Evolutionary conservation across 1,140 invertebrate genomes (phyloP), one percentile per base, ranked within the genome.

Genomic region (Papilio xuthus): DNA sequence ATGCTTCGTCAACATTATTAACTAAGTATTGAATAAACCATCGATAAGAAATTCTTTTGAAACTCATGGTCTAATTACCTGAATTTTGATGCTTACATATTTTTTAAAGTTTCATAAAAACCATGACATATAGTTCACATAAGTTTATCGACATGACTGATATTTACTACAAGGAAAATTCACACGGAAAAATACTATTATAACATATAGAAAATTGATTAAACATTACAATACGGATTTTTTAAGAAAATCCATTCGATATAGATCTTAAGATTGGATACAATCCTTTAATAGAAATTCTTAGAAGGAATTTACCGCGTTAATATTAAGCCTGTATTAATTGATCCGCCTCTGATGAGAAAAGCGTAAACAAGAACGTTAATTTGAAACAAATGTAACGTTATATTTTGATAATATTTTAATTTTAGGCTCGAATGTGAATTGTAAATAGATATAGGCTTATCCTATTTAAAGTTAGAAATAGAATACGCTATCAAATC

Each of bases 241-340:
- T 60, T 60, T 60, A 26, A 20, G 20, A n/a, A 71, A 71, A 41
- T 20, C 32, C 12, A 72, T 72, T 41, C 41, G 37, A 44, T 10
- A 23, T 4, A 18, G 6, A 60, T 60, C 9, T 26, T 26, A 23
- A 12, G 26, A 26, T 23, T 60, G 20, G 2, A 26, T 12, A 60
- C 9, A 6, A 72, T 44, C 8, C 18, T 18, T 72, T 23, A 53
- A 41, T 20, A 18, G 10, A 44, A 50, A 53, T 53, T 74, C 44
- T 74, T 50, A 74, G 26, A 44, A n/a, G 10, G 8, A n/a, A 15
- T 41, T 42, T 72, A 23, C 28, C 6, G 18, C 1, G 15, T 47
- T 47, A 18, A 18, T 28, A 53, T 28, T 28, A 53, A 74, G 50
- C 73, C 15, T 60, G 73, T 75, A 75, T 41, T 8, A 56, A 32